A percentile compares a stretch with the other conserved stretches of the same genome.
Evolutionary conservation across 2,113 vertebrate species (phyloP).

Genomic region (Lepisosteus oculatus): DNA sequence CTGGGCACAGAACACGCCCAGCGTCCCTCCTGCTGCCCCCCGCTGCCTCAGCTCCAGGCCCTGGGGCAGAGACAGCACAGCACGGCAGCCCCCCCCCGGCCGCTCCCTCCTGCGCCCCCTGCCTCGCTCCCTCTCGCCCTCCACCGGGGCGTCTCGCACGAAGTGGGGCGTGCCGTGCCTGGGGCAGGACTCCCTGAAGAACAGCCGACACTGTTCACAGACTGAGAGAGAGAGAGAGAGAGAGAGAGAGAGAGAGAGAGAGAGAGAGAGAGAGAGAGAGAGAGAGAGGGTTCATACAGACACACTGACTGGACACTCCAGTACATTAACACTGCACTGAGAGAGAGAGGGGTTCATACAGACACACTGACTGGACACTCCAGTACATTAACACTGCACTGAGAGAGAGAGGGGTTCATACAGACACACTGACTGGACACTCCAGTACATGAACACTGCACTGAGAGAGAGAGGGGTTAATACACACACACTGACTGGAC

Average conservation of each 20-base stretch:
- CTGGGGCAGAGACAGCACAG: conserved; percentile 37
- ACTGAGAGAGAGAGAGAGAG: conserved; percentile 25
- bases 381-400: too few species aligned
- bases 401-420: too few species aligned
- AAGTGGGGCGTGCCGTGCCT: conserved; percentile 37
- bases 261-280: neutral
- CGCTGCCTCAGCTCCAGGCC: conserved; percentile 37
- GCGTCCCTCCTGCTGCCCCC: conserved; percentile 21
- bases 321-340: too few species aligned
- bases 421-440: too few species aligned
- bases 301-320: too few species aligned
- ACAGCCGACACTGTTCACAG: conserved; percentile 39
- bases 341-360: too few species aligned
- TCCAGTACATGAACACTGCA: too few species aligned
- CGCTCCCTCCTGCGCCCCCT: conserved; percentile 24
- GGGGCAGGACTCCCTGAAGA: conserved; percentile 40
- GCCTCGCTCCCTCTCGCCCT: conserved; percentile 27
- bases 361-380: too few species aligned
- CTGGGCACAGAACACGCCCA: conserved; percentile 46
- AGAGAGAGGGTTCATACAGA: too few species aligned
- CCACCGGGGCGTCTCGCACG: conserved; percentile 30
- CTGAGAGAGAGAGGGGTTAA: too few species aligned
- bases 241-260: neutral
- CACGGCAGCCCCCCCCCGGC: conserved; percentile 30
- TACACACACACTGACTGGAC: too few species aligned